Conservation (phyloP, 92 coral and sea anemone genomes). For the Porites rus region DNA sequence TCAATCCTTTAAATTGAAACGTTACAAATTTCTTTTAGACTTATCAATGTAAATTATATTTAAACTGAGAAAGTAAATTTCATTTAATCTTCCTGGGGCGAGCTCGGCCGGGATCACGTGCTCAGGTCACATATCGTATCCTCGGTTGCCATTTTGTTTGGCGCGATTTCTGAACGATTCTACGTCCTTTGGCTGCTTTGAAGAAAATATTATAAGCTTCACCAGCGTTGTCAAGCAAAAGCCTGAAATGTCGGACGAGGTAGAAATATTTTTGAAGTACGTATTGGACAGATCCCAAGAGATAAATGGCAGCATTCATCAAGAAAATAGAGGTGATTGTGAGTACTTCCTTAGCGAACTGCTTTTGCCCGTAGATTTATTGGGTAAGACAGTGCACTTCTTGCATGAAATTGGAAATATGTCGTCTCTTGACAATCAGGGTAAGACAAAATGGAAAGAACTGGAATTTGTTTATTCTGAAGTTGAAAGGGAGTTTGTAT, state of each 20-base stretch:
- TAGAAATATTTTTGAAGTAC: conserved; percentile 5
- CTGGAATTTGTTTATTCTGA: background rate
- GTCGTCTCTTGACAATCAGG: background rate
- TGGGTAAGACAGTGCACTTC: background rate
- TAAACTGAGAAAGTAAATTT: too few species aligned
- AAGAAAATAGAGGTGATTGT: background rate
- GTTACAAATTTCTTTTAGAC: too few species aligned
- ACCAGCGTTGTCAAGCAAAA: too few species aligned
- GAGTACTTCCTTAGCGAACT: conserved; percentile 5
- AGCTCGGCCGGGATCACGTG: too few species aligned
- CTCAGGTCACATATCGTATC: too few species aligned
- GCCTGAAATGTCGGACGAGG: background rate
- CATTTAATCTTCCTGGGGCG: too few species aligned
- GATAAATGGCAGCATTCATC: conserved; percentile 1
- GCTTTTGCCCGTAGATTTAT: background rate
- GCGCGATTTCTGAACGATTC: too few species aligned
- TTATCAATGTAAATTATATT: too few species aligned
- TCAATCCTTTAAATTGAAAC: too few species aligned
- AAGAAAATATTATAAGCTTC: too few species aligned
- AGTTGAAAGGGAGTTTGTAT: background rate
- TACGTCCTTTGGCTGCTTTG: too few species aligned
- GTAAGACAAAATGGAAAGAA: conserved; percentile 2
- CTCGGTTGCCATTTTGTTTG: too few species aligned
- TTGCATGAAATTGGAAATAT: conserved; percentile 20
- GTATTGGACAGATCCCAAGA: conserved; percentile 20